These are phyloP conservation scores for Pycnomerus fuliginosus DNA, from an alignment of 2,888 invertebrate genomes.

Conservation along the genomic window DNA sequence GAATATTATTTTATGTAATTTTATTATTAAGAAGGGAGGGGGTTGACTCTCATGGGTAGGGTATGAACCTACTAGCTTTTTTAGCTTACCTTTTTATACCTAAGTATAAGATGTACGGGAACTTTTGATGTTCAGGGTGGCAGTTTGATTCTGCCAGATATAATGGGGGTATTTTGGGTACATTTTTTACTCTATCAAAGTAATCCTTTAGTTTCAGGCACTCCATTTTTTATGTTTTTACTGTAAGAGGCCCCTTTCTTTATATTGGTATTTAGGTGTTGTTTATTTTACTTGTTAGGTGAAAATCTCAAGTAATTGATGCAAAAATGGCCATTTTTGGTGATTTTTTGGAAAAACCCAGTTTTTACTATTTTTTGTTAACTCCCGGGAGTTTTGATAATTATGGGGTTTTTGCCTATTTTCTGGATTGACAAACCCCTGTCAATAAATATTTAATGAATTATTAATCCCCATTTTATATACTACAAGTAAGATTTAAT, in stretches of 20 bases:
- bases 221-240: no score
- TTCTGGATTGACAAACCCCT: no score
- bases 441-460: constrained; percentile 14
- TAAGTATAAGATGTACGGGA: constrained; percentile 64
- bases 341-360: no score
- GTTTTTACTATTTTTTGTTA: no score
- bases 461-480: constrained; percentile 3
- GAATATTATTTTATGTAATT: constrained; percentile 57
- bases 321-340: no score
- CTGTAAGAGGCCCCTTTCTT: no score
- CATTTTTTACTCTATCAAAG: constrained; percentile 63
- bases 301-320: no score
- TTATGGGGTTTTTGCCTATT: no score
- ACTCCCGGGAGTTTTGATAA: no score
- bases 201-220: constrained; percentile 63
- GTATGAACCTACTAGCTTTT: constrained; percentile 55
- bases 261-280: constrained; percentile 21
- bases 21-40: constrained; percentile 58
- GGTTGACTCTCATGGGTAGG: constrained; percentile 53
- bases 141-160: constrained; percentile 64
- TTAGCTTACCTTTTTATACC: constrained; percentile 62
- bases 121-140: constrained; percentile 62
- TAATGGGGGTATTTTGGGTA: constrained; percentile 51
- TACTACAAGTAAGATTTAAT: constrained; percentile 11
- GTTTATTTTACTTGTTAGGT: no score